A percentile compares a stretch with the other conserved stretches of the same genome.
phyloP scores from a whole-genome alignment of 2,888 invertebrate genomes.

The Pemphredon lugubris region DNA sequence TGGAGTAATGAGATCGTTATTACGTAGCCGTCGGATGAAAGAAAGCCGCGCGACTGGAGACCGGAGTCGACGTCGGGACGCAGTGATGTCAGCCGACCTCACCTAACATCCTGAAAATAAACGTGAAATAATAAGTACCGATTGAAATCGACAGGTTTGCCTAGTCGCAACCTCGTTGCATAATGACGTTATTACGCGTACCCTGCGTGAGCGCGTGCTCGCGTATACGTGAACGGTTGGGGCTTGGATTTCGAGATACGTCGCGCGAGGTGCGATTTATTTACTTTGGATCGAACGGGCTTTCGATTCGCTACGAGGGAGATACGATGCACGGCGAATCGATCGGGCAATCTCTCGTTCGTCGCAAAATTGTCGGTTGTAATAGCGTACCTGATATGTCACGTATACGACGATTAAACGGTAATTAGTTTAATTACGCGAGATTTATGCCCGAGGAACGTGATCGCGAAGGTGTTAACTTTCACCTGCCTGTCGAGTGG shows the following conservation, averaged over 20 bases:
- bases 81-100: constrained; percentile 57
- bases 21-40: constrained; percentile 32
- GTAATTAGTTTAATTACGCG: neutral
- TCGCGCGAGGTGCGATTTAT: no score
- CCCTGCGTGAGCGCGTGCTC: no score
- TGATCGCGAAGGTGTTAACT: neutral
- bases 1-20: constrained; percentile 23
- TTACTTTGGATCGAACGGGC: no score
- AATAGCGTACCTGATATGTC: no score
- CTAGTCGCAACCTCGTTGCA: constrained; percentile 27
- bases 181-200: no score
- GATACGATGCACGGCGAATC: no score
- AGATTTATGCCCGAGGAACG: neutral
- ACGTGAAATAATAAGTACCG: constrained; percentile 58
- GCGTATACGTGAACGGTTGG: no score
- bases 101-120: constrained; percentile 56
- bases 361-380: no score
- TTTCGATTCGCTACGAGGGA: no score
- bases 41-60: constrained; percentile 38
- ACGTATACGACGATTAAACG: no score
- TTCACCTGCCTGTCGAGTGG: neutral
- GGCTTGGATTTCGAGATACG: no score
- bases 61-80: constrained; percentile 8
- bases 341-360: no score
- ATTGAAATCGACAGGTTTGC: constrained; percentile 43